These are phyloP conservation scores for Synergus gifuensis DNA, from an alignment of 2,888 invertebrate genomes.

Conservation along the genomic window DNA sequence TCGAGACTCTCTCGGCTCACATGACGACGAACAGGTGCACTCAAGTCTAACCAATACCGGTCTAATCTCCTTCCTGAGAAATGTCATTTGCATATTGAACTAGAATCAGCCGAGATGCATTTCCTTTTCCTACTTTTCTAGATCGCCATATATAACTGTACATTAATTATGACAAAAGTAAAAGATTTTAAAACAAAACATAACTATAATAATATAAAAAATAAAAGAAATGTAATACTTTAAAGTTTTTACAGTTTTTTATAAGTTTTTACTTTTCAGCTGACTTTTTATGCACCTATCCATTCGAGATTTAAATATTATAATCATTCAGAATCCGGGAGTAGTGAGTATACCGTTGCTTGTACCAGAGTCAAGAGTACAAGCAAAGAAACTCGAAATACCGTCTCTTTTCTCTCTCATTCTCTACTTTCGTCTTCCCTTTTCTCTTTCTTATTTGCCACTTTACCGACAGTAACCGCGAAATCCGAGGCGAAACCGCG, in stretches of 20 bases:
- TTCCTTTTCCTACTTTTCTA: neutral
- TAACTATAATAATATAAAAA: too few species aligned
- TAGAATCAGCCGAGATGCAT: neutral
- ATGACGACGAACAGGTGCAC: slow-evolving; percentile 28
- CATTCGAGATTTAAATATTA: neutral
- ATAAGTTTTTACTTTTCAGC: too few species aligned
- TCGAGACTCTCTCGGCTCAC: slow-evolving; percentile 12
- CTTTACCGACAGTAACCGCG: neutral
- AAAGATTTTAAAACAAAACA: too few species aligned
- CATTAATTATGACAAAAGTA: too few species aligned
- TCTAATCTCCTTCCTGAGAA: slow-evolving; percentile 28
- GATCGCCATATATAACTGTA: neutral
- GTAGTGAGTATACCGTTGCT: neutral
- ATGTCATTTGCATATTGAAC: slow-evolving; percentile 20
- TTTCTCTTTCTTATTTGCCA: neutral
- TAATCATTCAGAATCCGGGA: neutral
- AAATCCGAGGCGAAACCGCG: too few species aligned
- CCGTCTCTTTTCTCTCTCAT: neutral
- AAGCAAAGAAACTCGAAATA: too few species aligned
- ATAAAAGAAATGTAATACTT: too few species aligned
- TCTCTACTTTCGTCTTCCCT: neutral
- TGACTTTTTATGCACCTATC: neutral
- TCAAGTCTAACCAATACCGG: slow-evolving; percentile 32
- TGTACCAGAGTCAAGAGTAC: neutral
- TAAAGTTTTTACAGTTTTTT: too few species aligned